Conservation (phyloP, 2,113 vertebrate species). For the Neopipo cinnamomea region DNA sequence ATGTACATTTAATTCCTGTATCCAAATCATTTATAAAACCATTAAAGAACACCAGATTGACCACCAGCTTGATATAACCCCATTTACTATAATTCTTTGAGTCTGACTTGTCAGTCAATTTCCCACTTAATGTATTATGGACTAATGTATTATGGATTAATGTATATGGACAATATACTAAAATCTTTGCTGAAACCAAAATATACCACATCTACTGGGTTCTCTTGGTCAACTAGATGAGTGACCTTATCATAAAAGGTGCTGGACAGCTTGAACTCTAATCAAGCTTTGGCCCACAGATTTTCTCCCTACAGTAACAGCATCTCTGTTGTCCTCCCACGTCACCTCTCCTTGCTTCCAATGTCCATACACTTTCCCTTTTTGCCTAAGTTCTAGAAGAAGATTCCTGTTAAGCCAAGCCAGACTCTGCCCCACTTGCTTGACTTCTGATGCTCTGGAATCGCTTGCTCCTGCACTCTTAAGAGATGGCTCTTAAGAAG, state of each 20-base stretch:
- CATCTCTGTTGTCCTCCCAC: background rate
- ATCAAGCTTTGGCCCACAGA: background rate
- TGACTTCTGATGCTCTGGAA: background rate
- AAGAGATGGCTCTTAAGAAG: background rate
- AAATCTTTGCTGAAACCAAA: background rate
- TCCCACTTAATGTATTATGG: background rate
- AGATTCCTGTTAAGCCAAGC: background rate
- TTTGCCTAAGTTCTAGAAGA: background rate
- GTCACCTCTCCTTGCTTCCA: background rate
- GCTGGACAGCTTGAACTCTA: background rate
- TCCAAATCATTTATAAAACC: background rate
- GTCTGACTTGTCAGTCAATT: background rate
- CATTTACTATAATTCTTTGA: background rate
- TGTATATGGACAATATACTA: too few species aligned
- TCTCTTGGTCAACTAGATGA: background rate
- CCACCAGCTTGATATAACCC: background rate
- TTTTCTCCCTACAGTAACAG: background rate
- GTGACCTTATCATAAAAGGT: background rate
- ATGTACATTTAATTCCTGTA: background rate
- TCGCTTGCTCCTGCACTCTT: background rate
- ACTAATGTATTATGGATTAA: background rate
- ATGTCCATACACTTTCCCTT: background rate
- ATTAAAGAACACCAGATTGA: background rate
- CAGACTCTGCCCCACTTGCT: background rate
- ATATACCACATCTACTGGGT: background rate